Percentiles rank a stretch among this genome's conserved stretches.
These are phyloP conservation scores for Lomographa bimaculata DNA, from an alignment of 2,888 invertebrate genomes.

Conservation along the genomic window DNA sequence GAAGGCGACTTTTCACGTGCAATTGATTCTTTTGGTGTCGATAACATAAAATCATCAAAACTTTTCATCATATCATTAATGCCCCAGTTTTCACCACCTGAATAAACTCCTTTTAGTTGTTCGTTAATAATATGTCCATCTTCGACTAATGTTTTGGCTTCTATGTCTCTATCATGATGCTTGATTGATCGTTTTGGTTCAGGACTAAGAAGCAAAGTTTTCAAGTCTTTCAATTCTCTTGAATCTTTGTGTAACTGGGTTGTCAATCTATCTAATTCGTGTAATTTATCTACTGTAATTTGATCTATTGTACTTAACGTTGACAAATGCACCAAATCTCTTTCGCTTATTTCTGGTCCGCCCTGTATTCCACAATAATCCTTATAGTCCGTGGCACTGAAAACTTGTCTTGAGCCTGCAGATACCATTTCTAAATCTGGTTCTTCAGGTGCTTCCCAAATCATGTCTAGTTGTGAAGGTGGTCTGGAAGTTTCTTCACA, in stretches of 20 bases:
- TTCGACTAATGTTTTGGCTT: slow-evolving; percentile 84
- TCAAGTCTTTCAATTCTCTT: slow-evolving; percentile 89
- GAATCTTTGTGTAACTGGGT: slow-evolving; percentile 91
- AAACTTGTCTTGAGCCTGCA: slow-evolving; percentile 85
- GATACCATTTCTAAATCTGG: slow-evolving; percentile 83
- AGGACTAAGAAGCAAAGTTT: slow-evolving; percentile 87
- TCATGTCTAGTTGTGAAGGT: slow-evolving; percentile 91
- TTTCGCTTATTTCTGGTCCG: slow-evolving; percentile 89
- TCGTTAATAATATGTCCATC: slow-evolving; percentile 87
- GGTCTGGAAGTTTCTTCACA: slow-evolving; percentile 85
- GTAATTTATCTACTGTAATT: slow-evolving; percentile 90
- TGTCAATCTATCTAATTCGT: slow-evolving; percentile 90
- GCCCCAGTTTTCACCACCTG: slow-evolving; percentile 87
- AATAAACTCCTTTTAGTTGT: slow-evolving; percentile 87
- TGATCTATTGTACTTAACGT: slow-evolving; percentile 90
- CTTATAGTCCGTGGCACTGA: slow-evolving; percentile 90
- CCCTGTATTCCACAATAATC: slow-evolving; percentile 87
- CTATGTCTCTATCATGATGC: slow-evolving; percentile 83
- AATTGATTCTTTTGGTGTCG: slow-evolving; percentile 75
- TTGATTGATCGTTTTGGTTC: slow-evolving; percentile 76
- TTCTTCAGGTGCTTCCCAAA: slow-evolving; percentile 93
- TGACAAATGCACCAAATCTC: slow-evolving; percentile 89
- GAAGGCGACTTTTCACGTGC: slow-evolving; percentile 84
- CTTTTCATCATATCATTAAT: slow-evolving; percentile 86
- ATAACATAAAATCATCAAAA: slow-evolving; percentile 83